Evolutionary conservation across 2,113 vertebrate genomes (phyloP).

Genomic region (Antennarius striatus): DNA sequence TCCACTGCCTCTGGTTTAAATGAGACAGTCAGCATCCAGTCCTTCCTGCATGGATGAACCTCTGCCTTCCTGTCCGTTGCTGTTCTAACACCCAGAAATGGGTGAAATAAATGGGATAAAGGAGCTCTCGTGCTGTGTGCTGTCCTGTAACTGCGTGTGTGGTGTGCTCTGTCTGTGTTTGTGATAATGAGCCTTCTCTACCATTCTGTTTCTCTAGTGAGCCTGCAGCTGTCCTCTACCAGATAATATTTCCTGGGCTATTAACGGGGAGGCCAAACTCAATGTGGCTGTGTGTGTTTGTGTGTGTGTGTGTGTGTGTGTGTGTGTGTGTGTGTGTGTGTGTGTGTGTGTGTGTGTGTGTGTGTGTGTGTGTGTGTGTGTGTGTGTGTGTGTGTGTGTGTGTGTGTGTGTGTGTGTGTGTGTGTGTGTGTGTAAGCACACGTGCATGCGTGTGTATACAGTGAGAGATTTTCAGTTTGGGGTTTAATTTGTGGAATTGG

Average conservation of each 20-base stretch:
- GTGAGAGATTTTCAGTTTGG: constrained; percentile 55
- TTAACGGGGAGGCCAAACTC: constrained; percentile 64
- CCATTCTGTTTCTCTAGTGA: constrained; percentile 69
- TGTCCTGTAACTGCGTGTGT: constrained; percentile 24
- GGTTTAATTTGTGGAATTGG: constrained; percentile 71
- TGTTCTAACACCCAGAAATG: constrained; percentile 30
- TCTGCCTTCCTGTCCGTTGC: constrained; percentile 10
- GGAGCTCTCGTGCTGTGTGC: constrained; percentile 35
- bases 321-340: constrained; percentile 41
- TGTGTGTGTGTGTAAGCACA: constrained; percentile 17
- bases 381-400: constrained; percentile 37
- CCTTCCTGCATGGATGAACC: constrained; percentile 30
- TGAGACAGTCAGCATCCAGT: constrained; percentile 22
- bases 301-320: constrained; percentile 25
- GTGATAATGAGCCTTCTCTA: constrained; percentile 73
- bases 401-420: constrained; percentile 34
- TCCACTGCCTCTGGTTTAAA: constrained; percentile 37
- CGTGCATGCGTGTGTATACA: constrained; percentile 36
- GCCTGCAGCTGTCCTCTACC: constrained; percentile 77
- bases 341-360: constrained; percentile 33
- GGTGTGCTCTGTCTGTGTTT: constrained; percentile 56
- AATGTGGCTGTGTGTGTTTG: constrained; percentile 39
- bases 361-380: constrained; percentile 25
- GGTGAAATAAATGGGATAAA: constrained; percentile 26
- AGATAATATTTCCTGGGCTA: constrained; percentile 77